Percentiles rank a stretch among this genome's conserved stretches.
These are phyloP conservation scores for Arothron firmamentum DNA, from an alignment of 2,113 vertebrate genomes.

Conservation along the genomic window DNA sequence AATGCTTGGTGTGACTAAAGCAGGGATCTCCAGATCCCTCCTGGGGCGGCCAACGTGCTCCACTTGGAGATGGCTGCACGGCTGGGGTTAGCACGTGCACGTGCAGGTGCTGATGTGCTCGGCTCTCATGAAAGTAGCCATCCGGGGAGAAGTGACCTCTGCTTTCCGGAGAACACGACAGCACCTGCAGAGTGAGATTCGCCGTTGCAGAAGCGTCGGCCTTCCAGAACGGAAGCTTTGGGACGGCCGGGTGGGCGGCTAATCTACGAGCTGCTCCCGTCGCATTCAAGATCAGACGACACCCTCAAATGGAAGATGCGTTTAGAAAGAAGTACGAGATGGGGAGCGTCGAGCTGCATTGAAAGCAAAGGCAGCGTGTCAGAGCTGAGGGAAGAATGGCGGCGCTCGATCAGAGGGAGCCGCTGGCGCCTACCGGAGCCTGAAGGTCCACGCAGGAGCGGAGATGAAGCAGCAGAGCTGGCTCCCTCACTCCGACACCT, in stretches of 20 bases:
- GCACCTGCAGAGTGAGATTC: constrained; percentile 47
- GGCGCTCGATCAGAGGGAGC: constrained; percentile 7
- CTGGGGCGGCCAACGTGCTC: constrained; percentile 73
- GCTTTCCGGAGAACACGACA: constrained; percentile 65
- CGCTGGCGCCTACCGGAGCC: constrained; percentile 30
- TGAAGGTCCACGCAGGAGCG: constrained; percentile 7
- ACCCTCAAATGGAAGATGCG: too few species aligned
- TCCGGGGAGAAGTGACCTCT: constrained; percentile 40
- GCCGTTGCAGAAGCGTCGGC: constrained; percentile 15
- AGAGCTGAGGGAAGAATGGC: constrained; percentile 23
- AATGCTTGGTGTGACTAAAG: constrained; percentile 71
- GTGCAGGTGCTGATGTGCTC: constrained; percentile 65
- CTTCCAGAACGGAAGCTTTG: constrained; percentile 48
- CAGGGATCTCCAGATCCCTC: constrained; percentile 78
- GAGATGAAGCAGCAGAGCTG: constrained; percentile 8
- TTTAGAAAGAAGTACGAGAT: neutral
- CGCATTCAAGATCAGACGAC: constrained; percentile 45
- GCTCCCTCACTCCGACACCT: constrained; percentile 7
- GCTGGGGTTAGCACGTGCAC: constrained; percentile 71
- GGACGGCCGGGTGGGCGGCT: too few species aligned
- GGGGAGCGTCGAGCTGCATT: neutral
- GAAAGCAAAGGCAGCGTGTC: neutral
- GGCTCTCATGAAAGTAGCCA: constrained; percentile 19
- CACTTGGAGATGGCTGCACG: constrained; percentile 76
- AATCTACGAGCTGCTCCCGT: constrained; percentile 54